phyloP scores from a whole-genome alignment of 1,140 invertebrate species.

The Bombus ignitus region DNA sequence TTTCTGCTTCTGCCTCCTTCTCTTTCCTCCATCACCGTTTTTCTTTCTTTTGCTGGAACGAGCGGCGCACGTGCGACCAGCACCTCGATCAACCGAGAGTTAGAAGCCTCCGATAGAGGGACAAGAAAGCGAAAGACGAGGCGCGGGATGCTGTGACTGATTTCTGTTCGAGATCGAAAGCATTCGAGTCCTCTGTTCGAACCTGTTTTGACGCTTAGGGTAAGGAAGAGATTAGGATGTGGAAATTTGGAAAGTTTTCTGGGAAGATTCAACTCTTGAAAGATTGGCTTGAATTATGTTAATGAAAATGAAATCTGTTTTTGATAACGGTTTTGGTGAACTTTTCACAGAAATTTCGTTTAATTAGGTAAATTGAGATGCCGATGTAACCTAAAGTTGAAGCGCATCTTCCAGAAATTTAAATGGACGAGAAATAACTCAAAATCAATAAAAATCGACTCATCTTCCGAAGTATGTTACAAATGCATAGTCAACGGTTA shows the following conservation, averaged over 20 bases:
- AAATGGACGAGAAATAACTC: too few relatives aligned
- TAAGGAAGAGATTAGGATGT: not conserved
- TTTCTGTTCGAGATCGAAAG: not conserved
- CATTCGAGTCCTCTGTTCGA: not conserved
- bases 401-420: too few relatives aligned
- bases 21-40: slow-evolving; percentile 11
- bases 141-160: not conserved
- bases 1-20: slow-evolving; percentile 43
- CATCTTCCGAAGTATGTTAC: too few relatives aligned
- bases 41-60: slow-evolving; percentile 30
- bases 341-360: too few relatives aligned
- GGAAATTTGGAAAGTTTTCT: not conserved
- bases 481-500: too few relatives aligned
- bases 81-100: slow-evolving; percentile 41
- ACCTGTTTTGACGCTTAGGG: not conserved
- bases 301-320: too few relatives aligned
- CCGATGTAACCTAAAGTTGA: too few relatives aligned
- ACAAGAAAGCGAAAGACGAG: slow-evolving; percentile 25
- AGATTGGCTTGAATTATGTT: too few relatives aligned
- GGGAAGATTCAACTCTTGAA: too few relatives aligned
- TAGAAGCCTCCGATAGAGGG: slow-evolving; percentile 2
- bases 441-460: too few relatives aligned
- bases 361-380: too few relatives aligned
- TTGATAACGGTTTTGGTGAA: too few relatives aligned
- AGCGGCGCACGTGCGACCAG: slow-evolving; percentile 57